Evolutionary conservation across 2,797 vertebrate species (phyloP).

Genomic region (Acanthurus lineatus): DNA sequence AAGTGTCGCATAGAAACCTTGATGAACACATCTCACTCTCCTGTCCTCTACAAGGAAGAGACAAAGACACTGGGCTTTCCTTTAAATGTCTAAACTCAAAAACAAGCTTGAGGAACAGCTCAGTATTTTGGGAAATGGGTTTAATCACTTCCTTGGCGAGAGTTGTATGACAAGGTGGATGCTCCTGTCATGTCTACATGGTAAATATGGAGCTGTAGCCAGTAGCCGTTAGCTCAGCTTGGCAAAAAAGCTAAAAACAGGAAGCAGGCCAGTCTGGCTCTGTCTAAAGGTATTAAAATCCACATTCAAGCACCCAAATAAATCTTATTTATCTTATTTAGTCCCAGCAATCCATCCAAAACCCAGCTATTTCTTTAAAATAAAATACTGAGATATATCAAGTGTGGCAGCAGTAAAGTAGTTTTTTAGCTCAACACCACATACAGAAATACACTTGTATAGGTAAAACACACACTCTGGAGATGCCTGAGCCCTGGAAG

Average conservation of each 20-base stretch:
- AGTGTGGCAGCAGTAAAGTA: neutral
- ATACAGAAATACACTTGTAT: neutral
- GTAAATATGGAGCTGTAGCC: neutral
- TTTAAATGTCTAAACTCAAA: neutral
- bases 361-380: no score
- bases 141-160: neutral
- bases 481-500: no score
- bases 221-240: neutral
- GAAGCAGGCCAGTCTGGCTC: neutral
- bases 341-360: no score
- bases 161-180: neutral
- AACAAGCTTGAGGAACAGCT: neutral
- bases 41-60: slow-evolving; percentile 69
- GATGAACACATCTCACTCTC: slow-evolving; percentile 78
- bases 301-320: neutral
- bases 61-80: slow-evolving; percentile 33
- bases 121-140: neutral
- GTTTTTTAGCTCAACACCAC: neutral
- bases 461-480: neutral
- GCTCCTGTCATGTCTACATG: neutral
- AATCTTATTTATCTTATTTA: neutral
- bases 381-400: no score
- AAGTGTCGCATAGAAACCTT: slow-evolving; percentile 62
- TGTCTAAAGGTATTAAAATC: neutral
- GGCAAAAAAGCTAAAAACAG: neutral